Base-by-base conservation (phyloP, 1,140 invertebrate genomes). In the Belonocnema kinseyi region DNA sequence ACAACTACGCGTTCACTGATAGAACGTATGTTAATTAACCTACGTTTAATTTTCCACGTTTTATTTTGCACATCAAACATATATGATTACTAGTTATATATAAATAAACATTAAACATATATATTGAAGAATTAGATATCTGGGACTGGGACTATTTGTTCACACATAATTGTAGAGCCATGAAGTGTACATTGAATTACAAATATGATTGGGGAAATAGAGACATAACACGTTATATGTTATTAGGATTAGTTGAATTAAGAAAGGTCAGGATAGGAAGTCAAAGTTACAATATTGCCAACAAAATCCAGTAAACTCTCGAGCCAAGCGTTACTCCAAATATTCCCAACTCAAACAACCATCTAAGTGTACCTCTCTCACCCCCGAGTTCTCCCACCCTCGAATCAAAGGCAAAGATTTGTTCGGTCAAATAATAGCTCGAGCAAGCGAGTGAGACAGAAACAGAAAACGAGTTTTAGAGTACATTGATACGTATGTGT, bases 321-420 rank as follows among this genome's bases (percentile, higher is more conserved):
- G 83, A 80, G 85, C 83, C 83, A 86, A 88, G 87, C 85, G 82
- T 87, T 88, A 88, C 86, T 86, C 87, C 86, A 88, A 88, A 88
- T 87, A 88, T 88, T 88, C 87, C 86, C 86, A 88, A 86, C 87
- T 88, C 87, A 88, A 88, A 88, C 87, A 88, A 84, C 82, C 82
- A 85, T 84, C 82, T 82, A 82, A 85, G 85, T 85, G 83, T 82
- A 83, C 80, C 80, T 81, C 56, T 72, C 66, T 73, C 76, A 19
- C 77, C 72, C 75, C 80, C 77, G 75, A 75, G 74, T 78, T 80
- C 82, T 77, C 77, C 80, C 76, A 81, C 81, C 83, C 80, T 82
- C 82, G 81, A 87, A 87, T 87, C 87, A 86, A 87, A 87, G 80
- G 87, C 83, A 87, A 88, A 88, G 87, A 88, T 88, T 88, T 87